phyloP scores from a whole-genome alignment of 2,888 invertebrate species.

The Yponomeuta malinellus region DNA sequence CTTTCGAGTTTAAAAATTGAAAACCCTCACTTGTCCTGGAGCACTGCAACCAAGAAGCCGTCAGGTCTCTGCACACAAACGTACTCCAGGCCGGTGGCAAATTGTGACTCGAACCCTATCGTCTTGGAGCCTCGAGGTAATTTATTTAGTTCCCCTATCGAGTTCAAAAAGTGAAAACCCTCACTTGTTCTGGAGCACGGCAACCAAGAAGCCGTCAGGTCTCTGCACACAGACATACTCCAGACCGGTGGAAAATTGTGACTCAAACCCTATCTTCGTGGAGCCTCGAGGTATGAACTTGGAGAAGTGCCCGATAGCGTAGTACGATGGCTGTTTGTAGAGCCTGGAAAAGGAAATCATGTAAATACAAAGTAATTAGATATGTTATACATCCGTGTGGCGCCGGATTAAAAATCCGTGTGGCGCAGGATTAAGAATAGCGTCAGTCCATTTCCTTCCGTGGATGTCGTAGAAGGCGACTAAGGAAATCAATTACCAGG shows the following conservation, averaged over 20 bases:
- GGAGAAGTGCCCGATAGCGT: neutral
- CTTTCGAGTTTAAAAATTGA: neutral
- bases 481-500: too few relatives aligned
- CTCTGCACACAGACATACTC: neutral
- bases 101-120: neutral
- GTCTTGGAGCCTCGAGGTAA: neutral
- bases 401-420: too few relatives aligned
- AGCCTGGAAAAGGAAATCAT: neutral
- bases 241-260: neutral
- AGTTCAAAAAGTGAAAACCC: neutral
- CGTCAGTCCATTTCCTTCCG: too few relatives aligned
- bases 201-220: neutral
- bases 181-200: neutral
- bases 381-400: too few relatives aligned
- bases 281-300: neutral
- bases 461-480: too few relatives aligned
- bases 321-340: neutral
- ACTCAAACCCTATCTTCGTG: neutral
- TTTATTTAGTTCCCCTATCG: neutral
- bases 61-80: neutral
- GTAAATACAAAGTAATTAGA: neutral
- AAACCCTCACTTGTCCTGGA: neutral
- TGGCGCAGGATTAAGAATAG: too few relatives aligned
- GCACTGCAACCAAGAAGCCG: neutral
- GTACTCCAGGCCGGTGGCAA: neutral